phyloP scores from a whole-genome alignment of 1,140 invertebrate genomes.

The Drosophila gunungcola region DNA sequence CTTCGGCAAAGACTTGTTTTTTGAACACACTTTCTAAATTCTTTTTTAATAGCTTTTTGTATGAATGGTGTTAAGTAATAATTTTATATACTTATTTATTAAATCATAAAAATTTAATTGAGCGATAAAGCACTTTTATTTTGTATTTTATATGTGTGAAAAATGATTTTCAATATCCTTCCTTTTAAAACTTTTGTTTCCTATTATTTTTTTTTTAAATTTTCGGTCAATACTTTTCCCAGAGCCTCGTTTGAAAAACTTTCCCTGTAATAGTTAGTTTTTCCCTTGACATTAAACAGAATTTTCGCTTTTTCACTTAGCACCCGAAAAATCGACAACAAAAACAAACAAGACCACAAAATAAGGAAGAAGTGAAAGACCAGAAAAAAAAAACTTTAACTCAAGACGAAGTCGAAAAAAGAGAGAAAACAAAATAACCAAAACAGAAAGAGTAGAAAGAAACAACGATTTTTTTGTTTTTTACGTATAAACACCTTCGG shows the following conservation, averaged over 20 bases:
- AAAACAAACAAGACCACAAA: constrained; percentile 34
- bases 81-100: too few species aligned
- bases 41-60: too few species aligned
- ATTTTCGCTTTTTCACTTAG: constrained; percentile 46
- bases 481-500: constrained; percentile 55
- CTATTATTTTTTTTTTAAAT: not conserved
- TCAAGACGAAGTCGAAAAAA: constrained; percentile 29
- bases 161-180: too few species aligned
- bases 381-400: constrained; percentile 31
- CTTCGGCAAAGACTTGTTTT: too few species aligned
- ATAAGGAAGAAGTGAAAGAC: constrained; percentile 4
- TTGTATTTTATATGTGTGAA: too few species aligned
- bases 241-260: constrained; percentile 19
- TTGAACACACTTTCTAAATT: too few species aligned
- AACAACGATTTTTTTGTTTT: constrained; percentile 16
- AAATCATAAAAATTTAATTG: too few species aligned
- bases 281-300: constrained; percentile 27
- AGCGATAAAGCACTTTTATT: too few species aligned
- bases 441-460: constrained; percentile 31
- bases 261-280: constrained; percentile 34
- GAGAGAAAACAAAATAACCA: constrained; percentile 40
- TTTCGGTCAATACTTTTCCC: constrained; percentile 7
- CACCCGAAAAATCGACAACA: constrained; percentile 31
- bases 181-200: not conserved
- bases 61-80: too few species aligned